phyloP scores from a whole-genome alignment of 92 coral and sea anemone genomes.

The Zoanthus sociatus region DNA sequence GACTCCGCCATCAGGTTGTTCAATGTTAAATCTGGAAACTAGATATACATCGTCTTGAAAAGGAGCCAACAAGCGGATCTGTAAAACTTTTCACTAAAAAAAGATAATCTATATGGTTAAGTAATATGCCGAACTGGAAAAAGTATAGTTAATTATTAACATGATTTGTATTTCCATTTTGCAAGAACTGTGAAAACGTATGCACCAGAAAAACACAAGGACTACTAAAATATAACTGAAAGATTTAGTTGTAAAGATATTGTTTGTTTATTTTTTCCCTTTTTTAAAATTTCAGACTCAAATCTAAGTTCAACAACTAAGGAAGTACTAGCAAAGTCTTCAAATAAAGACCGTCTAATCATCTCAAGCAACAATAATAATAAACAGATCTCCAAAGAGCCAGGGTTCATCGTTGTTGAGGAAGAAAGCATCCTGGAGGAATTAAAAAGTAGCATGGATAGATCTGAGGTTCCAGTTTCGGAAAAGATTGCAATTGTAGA shows the following conservation, averaged over 20 bases:
- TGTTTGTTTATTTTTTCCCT: background rate
- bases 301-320: constrained; percentile 16
- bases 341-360: background rate
- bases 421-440: constrained; percentile 27
- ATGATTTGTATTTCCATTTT: too few relatives aligned
- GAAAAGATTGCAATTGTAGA: constrained; percentile 39
- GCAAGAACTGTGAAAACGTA: too few relatives aligned
- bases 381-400: background rate
- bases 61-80: too few relatives aligned
- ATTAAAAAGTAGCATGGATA: constrained; percentile 29
- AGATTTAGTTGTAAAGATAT: background rate
- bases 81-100: too few relatives aligned
- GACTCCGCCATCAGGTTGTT: too few relatives aligned
- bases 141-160: too few relatives aligned
- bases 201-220: background rate
- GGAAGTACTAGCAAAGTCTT: background rate
- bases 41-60: too few relatives aligned
- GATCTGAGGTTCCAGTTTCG: constrained; percentile 2
- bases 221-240: background rate
- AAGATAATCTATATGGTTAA: too few relatives aligned
- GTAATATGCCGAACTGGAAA: too few relatives aligned
- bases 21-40: too few relatives aligned
- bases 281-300: constrained; percentile 9
- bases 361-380: constrained; percentile 2
- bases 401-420: background rate